A percentile compares a stretch with the other conserved stretches of the same genome.
These are phyloP conservation scores for Apodemia hepburni DNA, from an alignment of 2,888 invertebrate genomes.

Conservation along the genomic window DNA sequence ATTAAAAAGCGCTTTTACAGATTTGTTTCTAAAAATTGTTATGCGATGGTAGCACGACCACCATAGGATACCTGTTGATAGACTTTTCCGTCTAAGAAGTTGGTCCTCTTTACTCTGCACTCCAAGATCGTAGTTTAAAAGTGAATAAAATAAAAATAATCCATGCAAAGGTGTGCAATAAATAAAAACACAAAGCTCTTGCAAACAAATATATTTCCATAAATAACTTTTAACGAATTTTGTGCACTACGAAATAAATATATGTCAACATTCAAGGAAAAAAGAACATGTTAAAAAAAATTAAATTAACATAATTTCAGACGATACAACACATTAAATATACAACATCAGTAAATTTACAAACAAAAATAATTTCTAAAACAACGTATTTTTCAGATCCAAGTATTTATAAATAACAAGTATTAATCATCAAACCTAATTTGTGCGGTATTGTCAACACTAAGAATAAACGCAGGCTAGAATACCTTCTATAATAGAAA, in stretches of 20 bases:
- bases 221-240: slow-evolving; percentile 43
- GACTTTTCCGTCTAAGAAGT: no score
- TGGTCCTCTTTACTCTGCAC: no score
- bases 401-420: neutral
- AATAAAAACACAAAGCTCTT: slow-evolving; percentile 64
- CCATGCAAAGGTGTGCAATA: slow-evolving; percentile 37
- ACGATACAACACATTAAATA: neutral
- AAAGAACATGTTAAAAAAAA: slow-evolving; percentile 42
- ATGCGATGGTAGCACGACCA: no score
- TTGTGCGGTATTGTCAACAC: no score
- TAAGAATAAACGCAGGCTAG: no score
- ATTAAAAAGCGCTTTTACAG: no score
- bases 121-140: neutral
- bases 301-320: slow-evolving; percentile 18
- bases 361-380: neutral
- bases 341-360: neutral
- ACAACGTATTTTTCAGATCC: neutral
- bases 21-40: no score
- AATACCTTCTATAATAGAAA: no score
- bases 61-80: no score
- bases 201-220: slow-evolving; percentile 63
- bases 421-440: no score
- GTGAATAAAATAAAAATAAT: neutral
- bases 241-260: slow-evolving; percentile 24
- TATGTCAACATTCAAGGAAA: slow-evolving; percentile 21